Percentiles rank a stretch among this genome's conserved stretches.
Conservation (phyloP, 2,797 vertebrate genomes). For the Decapterus maruadsi region DNA sequence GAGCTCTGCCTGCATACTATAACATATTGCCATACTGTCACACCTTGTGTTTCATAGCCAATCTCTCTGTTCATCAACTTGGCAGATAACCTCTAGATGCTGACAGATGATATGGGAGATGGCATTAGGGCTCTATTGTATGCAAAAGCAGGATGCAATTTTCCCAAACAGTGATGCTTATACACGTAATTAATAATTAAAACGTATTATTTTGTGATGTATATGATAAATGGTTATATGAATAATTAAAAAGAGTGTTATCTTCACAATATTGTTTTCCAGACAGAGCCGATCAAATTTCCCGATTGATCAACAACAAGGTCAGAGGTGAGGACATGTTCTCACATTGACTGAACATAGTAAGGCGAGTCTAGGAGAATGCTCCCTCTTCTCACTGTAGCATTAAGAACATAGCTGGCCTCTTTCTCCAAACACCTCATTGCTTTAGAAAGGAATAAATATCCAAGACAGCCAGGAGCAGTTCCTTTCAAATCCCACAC, state of each 20-base stretch:
- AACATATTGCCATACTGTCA: constrained; percentile 87
- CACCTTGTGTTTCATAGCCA: constrained; percentile 87
- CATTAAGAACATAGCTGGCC: constrained; percentile 76
- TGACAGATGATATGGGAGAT: constrained; percentile 80
- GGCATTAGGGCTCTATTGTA: constrained; percentile 73
- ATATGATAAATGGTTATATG: constrained; percentile 37
- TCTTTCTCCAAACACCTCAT: constrained; percentile 83
- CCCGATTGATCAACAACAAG: constrained; percentile 40
- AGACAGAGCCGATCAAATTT: constrained; percentile 40
- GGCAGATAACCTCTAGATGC: constrained; percentile 84
- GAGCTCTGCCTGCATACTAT: constrained; percentile 85
- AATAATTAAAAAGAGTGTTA: constrained; percentile 40
- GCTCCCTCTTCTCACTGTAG: constrained; percentile 68
- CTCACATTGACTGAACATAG: constrained; percentile 40
- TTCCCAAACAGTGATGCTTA: constrained; percentile 57
- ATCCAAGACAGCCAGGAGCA: constrained; percentile 85
- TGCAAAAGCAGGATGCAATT: constrained; percentile 66
- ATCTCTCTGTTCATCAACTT: constrained; percentile 86
- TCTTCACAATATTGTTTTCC: constrained; percentile 27
- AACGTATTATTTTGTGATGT: constrained; percentile 49
- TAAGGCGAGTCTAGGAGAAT: constrained; percentile 60
- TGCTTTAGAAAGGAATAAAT: constrained; percentile 85
- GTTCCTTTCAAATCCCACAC: constrained; percentile 86
- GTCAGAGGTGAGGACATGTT: constrained; percentile 53
- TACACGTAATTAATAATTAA: constrained; percentile 72